These are phyloP conservation scores for Catharus bicknelli DNA, from an alignment of 2,113 vertebrate species.

Conservation along the genomic window DNA sequence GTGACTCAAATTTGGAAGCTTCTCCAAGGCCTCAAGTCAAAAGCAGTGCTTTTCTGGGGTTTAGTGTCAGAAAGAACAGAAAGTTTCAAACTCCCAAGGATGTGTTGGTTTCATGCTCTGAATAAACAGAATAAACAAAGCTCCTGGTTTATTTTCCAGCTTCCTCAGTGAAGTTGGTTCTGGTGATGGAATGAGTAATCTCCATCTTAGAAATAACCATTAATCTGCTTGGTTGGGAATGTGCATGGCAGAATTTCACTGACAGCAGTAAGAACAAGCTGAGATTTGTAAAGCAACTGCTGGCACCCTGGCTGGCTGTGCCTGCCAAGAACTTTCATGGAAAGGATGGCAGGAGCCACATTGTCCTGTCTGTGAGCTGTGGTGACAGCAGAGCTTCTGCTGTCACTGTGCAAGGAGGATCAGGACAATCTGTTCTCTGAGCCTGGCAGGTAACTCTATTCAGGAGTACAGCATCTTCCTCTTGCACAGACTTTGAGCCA, in stretches of 20 bases:
- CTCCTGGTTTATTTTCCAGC: too few species aligned
- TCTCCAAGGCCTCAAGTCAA: too few species aligned
- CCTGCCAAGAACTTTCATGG: conserved; percentile 6
- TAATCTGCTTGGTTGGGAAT: too few species aligned
- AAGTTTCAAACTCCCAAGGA: too few species aligned
- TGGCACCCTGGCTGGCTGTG: background rate
- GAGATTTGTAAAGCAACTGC: background rate
- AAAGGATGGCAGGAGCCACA: conserved; percentile 20
- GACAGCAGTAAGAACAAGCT: background rate
- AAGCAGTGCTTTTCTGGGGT: too few species aligned
- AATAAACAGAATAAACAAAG: too few species aligned
- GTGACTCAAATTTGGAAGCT: too few species aligned
- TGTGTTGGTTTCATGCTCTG: too few species aligned
- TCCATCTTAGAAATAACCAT: too few species aligned
- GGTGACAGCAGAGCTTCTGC: background rate
- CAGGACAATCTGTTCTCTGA: background rate
- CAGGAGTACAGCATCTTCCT: background rate
- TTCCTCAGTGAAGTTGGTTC: too few species aligned
- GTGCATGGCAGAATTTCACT: background rate
- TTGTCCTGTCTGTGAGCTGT: background rate
- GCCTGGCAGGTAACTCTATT: background rate
- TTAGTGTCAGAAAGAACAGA: too few species aligned
- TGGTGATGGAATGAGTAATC: too few species aligned
- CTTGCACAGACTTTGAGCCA: background rate
- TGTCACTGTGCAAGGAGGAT: background rate